These are phyloP conservation scores for Neolamprologus toae DNA, from an alignment of 2,113 vertebrate genomes.

Conservation along the genomic window DNA sequence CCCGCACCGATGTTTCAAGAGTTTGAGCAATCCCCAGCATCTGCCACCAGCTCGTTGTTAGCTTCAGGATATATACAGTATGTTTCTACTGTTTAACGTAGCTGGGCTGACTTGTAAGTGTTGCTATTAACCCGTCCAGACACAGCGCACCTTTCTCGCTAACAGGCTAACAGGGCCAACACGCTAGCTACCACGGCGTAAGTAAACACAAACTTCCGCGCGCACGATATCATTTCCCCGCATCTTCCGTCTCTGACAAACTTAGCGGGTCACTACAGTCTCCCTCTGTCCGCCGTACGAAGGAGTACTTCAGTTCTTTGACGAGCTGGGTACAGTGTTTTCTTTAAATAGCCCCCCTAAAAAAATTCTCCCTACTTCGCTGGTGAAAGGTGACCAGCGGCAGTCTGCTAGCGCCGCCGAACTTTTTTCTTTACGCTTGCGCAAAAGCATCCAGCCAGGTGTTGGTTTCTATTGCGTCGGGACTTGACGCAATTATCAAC, in stretches of 20 bases:
- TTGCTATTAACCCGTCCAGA: neutral
- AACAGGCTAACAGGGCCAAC: slow-evolving; percentile 53
- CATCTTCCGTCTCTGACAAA: neutral
- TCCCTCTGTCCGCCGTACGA: neutral
- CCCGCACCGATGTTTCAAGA: neutral
- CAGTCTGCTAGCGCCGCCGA: slow-evolving; percentile 20
- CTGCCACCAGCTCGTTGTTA: neutral
- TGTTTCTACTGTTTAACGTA: neutral
- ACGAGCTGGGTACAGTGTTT: neutral
- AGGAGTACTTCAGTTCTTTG: neutral
- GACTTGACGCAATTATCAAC: neutral
- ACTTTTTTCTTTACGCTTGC: slow-evolving; percentile 52
- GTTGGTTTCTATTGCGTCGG: slow-evolving; percentile 14
- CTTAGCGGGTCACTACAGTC: neutral
- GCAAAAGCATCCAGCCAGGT: slow-evolving; percentile 18
- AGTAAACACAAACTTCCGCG: slow-evolving; percentile 49
- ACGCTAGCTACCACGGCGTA: slow-evolving; percentile 35
- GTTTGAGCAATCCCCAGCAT: neutral
- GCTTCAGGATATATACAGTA: neutral
- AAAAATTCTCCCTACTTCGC: neutral
- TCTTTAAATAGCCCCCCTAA: slow-evolving; percentile 2
- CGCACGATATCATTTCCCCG: neutral
- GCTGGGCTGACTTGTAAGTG: neutral
- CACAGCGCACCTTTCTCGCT: slow-evolving; percentile 20
- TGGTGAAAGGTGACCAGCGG: slow-evolving; percentile 40